Evolutionary conservation across 2,113 vertebrate genomes (phyloP), one percentile per base, ranked within the genome.

Genomic region (Muntiacus muntjak): DNA sequence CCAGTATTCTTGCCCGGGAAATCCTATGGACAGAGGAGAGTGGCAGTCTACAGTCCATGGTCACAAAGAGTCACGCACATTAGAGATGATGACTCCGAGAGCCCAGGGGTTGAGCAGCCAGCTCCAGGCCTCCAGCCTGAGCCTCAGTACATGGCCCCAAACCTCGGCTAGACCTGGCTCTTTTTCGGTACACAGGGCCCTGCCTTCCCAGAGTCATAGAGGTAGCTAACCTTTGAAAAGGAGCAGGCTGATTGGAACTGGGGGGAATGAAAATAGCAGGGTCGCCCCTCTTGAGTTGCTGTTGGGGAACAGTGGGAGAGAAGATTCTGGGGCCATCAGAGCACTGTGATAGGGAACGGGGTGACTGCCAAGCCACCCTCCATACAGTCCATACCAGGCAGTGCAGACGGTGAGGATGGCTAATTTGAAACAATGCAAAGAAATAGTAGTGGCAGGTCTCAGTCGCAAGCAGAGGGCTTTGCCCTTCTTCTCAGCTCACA

Each of bases 281-380:
- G 7, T 26, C 25, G 7, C 5, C 21, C 0, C 16, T 30, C 43
- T 33, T 79, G 79, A 89, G 50, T 30, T 28, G 4, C 78, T 36
- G 23, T 14, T n/a, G 30, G 40, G 82, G 57, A 21, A 14, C 25
- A 47, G 30, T 45, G 52, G 47, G 45, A 10, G 13, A 9, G 19
- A 21, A 40, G 47, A 47, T 6, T 33, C 11, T 36, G 60, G 25
- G 55, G 62, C 7, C 7, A 6, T 1, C 13, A 45, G 17, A 23
- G n/a, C 15, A 5, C 10, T 13, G 4, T 25, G 1, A 33, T 33
- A 30, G 13, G 19, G 15, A 13, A 23, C 0, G 1, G 7, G 25
- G 21, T 1, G 11, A 50, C 71, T 50, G 30, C 19, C 16, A 30
- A 54, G 45, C 25, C 21, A 40, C 28, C n/a, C 28, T 92, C 52